Evolutionary conservation across 2,797 vertebrate species (phyloP).

Genomic region (Pseudotriccus pelzelni): DNA sequence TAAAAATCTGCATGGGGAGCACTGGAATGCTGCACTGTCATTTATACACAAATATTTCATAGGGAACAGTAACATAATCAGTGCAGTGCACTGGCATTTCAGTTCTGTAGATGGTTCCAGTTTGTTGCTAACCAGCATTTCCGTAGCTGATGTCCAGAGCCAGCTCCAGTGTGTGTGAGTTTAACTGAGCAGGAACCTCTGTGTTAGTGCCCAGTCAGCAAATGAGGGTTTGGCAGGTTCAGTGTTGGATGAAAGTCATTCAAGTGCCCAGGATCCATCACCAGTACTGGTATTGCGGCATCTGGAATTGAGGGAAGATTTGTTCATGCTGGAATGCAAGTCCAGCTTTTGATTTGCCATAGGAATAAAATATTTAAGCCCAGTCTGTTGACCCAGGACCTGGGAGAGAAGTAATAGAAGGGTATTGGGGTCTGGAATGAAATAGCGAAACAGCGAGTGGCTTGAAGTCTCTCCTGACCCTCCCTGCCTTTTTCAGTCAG

Average conservation of each 20-base stretch:
- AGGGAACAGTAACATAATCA: not conserved
- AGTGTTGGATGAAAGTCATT: not conserved
- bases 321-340: not conserved
- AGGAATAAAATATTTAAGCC: not conserved
- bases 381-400: not conserved
- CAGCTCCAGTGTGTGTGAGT: not conserved
- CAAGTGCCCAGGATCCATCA: not conserved
- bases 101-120: not conserved
- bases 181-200: not conserved
- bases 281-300: not conserved
- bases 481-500: not conserved
- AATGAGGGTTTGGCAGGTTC: not conserved
- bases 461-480: not conserved
- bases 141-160: not conserved
- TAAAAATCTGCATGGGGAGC: not conserved
- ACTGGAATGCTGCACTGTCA: not conserved
- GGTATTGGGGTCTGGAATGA: not conserved
- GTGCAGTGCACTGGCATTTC: not conserved
- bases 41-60: not conserved
- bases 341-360: not conserved
- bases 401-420: not conserved
- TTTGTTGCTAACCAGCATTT: not conserved
- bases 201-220: not conserved
- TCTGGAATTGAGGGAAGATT: not conserved
- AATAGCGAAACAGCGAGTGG: not conserved